Evolutionary conservation across 2,888 invertebrate genomes (phyloP), one percentile per base, ranked within the genome.

Genomic region (Rotaria socialis): DNA sequence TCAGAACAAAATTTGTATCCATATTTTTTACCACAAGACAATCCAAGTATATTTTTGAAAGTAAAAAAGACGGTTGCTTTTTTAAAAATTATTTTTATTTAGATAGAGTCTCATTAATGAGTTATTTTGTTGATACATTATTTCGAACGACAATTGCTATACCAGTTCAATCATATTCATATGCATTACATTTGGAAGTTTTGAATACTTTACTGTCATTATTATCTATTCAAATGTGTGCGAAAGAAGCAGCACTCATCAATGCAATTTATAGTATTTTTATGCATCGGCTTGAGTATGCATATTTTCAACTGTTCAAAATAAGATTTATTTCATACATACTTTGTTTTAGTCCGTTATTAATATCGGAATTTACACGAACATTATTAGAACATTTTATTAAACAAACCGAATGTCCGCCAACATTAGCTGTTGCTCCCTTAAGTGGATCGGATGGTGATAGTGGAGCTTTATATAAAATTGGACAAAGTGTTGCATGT

Each of bases 191-290:
- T 86, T 88, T 96, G 89, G 97, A 97, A 91, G 94, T 95, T 50
- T 94, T 96, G 84, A 96, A 96, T 90, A 94, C 94, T 41, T 92
- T 97, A 75, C 92, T 97, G 27, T 94, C 96, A 0, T 91, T 97
- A n/a, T 93, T 97, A 89, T 96, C 96, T 0, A 94, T 96, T 55
- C 96, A 96, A 90, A 93, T 92, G 89, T 92, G 91, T 88, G 90
- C 91, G 43, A 90, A 94, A 0, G 93, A 94, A 85, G 92, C 89
- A 50, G 93, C 94, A 0, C 94, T 94, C 86, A 94, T 94, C 84
- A 94, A 95, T 10, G 92, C 93, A 16, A 93, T 95, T 88, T 95
- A 93, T 90, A 93, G 93, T 50, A 90, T 89, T 87, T 89, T 92
- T 85, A 91, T 92, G 90, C 89, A 90, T 80, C 91, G 91, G 67